Conservation (phyloP, 1,140 invertebrate genomes). For the Drosophila guanche region DNA sequence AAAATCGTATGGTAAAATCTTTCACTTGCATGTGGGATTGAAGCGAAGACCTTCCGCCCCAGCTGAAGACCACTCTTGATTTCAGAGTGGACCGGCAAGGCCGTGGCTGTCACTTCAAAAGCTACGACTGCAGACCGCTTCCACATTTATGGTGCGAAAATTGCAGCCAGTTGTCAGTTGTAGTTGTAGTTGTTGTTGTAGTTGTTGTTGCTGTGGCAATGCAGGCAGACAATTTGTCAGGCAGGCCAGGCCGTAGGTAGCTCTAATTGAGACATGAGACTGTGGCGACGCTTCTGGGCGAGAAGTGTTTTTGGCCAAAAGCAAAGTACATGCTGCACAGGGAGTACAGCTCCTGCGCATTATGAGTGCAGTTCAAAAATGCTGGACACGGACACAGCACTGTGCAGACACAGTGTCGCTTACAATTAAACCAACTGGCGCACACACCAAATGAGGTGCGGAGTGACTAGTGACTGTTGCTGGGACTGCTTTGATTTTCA, state of each 20-base stretch:
- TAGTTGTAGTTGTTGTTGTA: conserved; percentile 20
- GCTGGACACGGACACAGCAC: not conserved
- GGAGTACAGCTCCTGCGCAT: conserved; percentile 15
- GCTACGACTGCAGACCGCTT: conserved; percentile 34
- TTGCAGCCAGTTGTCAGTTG: conserved; percentile 35
- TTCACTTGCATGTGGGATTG: not conserved
- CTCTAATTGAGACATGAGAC: conserved; percentile 56
- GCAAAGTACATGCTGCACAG: conserved; percentile 13
- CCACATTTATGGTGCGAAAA: conserved; percentile 56
- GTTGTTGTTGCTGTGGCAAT: not conserved
- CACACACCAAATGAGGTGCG: conserved; percentile 34
- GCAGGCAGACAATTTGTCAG: conserved; percentile 40
- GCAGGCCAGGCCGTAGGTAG: conserved; percentile 42
- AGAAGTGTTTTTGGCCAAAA: conserved; percentile 55
- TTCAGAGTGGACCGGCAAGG: conserved; percentile 41
- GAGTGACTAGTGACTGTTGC: conserved; percentile 26
- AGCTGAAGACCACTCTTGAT: conserved; percentile 40
- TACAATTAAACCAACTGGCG: conserved; percentile 52
- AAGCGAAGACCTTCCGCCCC: conserved; percentile 40
- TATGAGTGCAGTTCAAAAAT: conserved; percentile 35
- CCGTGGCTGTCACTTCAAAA: conserved; percentile 44
- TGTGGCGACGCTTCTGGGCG: conserved; percentile 37
- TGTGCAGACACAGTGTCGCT: conserved; percentile 31
- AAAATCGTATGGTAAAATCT: not conserved
- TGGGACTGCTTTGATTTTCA: conserved; percentile 37